Conservation (phyloP, 2,797 vertebrate genomes). For the Chrysolophus pictus region DNA sequence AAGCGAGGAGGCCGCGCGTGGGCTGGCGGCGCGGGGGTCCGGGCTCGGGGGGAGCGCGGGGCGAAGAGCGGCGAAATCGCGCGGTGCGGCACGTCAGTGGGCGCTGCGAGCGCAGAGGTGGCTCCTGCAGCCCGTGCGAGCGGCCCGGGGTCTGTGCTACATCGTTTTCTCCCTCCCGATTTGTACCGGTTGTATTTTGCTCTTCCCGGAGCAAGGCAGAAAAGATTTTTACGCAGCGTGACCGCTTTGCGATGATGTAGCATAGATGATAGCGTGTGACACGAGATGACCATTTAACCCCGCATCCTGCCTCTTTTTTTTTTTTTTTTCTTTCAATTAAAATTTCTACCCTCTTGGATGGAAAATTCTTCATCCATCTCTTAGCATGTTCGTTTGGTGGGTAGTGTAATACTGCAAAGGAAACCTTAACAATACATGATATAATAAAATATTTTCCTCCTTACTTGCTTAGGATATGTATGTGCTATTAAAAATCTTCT, state of each 20-base stretch:
- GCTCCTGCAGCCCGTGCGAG: not conserved
- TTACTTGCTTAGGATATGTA: not conserved
- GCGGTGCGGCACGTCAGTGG: too few relatives aligned
- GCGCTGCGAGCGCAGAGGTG: not conserved
- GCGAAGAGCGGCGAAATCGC: too few relatives aligned
- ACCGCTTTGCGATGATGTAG: not conserved
- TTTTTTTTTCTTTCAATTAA: not conserved
- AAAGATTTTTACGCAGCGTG: not conserved
- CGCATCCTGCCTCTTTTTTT: not conserved
- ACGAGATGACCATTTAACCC: not conserved
- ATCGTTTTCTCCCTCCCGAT: not conserved
- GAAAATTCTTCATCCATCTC: not conserved
- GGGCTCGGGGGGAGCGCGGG: too few relatives aligned
- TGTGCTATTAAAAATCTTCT: not conserved
- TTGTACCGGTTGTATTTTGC: not conserved
- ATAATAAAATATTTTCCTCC: not conserved
- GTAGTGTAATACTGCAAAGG: not conserved
- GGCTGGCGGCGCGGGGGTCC: too few relatives aligned
- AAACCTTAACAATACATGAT: not conserved
- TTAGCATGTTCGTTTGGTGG: not conserved
- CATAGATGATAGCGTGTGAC: not conserved
- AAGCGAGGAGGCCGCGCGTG: rapidly evolving
- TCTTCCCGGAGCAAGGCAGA: not conserved
- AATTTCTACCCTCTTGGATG: not conserved
- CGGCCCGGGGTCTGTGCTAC: not conserved